Percentiles rank a stretch among this genome's conserved stretches.
Evolutionary conservation across 2,797 vertebrate genomes (phyloP).

Genomic region (Eremophila alpestris): DNA sequence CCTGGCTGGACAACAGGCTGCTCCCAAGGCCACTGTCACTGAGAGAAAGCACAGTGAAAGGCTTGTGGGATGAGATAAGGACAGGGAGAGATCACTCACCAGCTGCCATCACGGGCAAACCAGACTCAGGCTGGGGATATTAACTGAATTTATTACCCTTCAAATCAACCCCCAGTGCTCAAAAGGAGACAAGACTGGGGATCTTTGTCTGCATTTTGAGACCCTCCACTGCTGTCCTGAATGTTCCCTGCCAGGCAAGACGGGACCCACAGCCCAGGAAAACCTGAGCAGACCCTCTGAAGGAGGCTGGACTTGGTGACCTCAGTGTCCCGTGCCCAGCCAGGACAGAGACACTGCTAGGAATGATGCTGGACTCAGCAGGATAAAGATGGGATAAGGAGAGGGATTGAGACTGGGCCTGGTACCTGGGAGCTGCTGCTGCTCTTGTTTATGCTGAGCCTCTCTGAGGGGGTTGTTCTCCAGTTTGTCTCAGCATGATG

Average conservation of each 20-base stretch:
- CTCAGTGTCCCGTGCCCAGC: neutral
- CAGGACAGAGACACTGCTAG: neutral
- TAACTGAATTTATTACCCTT: neutral
- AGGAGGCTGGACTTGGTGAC: neutral
- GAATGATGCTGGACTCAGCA: neutral
- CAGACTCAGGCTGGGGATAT: accelerated
- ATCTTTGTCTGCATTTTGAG: neutral
- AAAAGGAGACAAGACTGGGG: neutral
- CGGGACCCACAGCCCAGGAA: accelerated
- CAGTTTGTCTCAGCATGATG: neutral
- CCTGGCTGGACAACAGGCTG: neutral
- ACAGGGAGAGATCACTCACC: neutral
- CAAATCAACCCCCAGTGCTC: neutral
- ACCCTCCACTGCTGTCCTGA: neutral
- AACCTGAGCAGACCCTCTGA: neutral
- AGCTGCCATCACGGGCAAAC: neutral
- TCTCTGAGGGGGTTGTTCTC: neutral
- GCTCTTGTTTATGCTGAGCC: neutral
- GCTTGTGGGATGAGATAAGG: neutral
- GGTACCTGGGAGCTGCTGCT: neutral
- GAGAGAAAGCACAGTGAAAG: neutral
- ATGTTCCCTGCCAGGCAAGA: neutral
- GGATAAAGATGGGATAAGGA: neutral
- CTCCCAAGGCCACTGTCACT: neutral
- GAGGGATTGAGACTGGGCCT: neutral